Evolutionary conservation across 35 echinoderm and acorn worm species (phyloP).

Genomic region (Ophiothrix spiculata): DNA sequence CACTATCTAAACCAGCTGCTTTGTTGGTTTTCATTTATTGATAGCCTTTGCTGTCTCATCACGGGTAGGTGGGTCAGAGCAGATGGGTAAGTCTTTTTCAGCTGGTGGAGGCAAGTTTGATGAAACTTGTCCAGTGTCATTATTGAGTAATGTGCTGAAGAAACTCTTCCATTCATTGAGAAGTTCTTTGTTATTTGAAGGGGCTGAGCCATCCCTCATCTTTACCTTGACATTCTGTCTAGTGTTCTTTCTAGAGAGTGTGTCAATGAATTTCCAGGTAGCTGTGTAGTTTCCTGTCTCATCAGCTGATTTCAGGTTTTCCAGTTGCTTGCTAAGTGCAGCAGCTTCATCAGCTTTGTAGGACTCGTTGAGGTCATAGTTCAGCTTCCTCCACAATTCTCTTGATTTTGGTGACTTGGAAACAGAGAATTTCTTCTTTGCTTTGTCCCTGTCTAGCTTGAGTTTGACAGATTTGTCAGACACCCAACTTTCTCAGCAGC

Average conservation of each 20-base stretch:
- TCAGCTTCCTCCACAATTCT: constrained; percentile 25
- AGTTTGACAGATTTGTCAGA: constrained; percentile 11
- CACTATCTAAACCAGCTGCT: constrained; percentile 20
- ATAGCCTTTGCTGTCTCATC: constrained; percentile 32
- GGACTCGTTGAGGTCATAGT: constrained; percentile 1
- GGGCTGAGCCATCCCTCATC: not conserved
- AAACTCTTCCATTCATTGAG: no score
- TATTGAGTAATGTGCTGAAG: not conserved
- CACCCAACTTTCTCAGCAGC: constrained; percentile 28
- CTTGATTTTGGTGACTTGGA: constrained; percentile 12
- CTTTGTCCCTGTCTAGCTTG: constrained; percentile 2
- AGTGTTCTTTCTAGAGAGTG: constrained; percentile 22
- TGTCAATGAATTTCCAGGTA: constrained; percentile 33
- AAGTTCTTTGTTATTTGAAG: not conserved
- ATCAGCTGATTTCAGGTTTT: constrained; percentile 20
- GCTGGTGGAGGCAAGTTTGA: constrained; percentile 27
- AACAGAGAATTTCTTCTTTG: not conserved
- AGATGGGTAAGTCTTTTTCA: constrained; percentile 19
- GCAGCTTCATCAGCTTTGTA: constrained; percentile 6
- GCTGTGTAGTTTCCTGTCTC: constrained; percentile 25
- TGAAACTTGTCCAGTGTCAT: no score
- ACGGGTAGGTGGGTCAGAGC: constrained; percentile 21
- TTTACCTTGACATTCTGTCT: constrained; percentile 33
- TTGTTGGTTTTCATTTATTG: constrained; percentile 20
- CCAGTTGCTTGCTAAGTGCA: constrained; percentile 20